Base-by-base conservation (phyloP, 2,113 vertebrate species). In the Lepus timidus region DNA sequence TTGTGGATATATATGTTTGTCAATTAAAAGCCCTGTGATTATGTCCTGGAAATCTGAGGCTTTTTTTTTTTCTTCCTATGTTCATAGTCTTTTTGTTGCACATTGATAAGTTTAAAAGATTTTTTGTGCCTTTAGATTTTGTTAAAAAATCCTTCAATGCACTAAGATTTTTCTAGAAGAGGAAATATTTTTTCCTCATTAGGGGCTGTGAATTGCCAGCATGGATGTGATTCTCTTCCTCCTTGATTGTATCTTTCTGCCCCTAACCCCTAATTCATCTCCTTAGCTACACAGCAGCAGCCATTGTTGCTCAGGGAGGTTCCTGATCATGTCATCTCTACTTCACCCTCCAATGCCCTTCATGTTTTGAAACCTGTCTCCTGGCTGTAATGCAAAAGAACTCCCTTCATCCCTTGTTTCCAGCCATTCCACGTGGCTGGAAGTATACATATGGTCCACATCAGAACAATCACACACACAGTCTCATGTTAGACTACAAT, bases 401-500 rank as follows among this genome's bases (percentile, higher is more conserved):
- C 4, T 4, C 10, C 22, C 70, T 36, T 22, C 31, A 31, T 44
- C 9, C n/a, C 16, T 10, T 3, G 1, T 36, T 39, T 36, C 36
- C 36, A 36, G 36, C 36, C 36, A 36, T 51, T 4, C 67, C 25
- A n/a, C 9, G 23, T 13, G 29, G 61, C 20, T 52, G 23, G 4
- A 4, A 9, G 10, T 13, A n/a, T 13, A 25, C 1, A 23, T 9
- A 11, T 27, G 16, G 2, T 22, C 2, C 67, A 49, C 17, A 12
- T 82, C 1, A 3, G 1, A 25, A 16, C 52, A 25, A 1, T 52
- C 12, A 3, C 6, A 39, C 9, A 22, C 2, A 1, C 9, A 29
- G 1, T 0, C 2, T 49, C 6, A 4, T 1, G 13, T 29, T 52
- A 14, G 52, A 16, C 22, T 29, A 70, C 13, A 19, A 6, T 31